Conservation (phyloP, 2,797 vertebrate genomes). For the Pangasius sanitwongsei region DNA sequence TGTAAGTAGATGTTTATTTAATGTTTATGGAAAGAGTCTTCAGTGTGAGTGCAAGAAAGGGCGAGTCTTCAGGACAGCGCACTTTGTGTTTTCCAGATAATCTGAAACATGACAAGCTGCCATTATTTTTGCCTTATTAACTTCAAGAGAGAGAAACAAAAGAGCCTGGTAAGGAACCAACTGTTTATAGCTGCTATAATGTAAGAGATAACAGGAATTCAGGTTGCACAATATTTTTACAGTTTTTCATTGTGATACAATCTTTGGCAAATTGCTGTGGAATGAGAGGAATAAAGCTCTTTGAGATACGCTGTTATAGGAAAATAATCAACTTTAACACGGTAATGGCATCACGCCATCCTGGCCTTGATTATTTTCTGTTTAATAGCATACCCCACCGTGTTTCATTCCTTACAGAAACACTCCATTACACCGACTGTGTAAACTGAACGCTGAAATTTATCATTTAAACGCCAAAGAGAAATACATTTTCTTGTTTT, state of each 20-base stretch:
- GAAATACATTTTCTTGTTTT: neutral
- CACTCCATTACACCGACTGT: neutral
- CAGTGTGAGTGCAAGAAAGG: neutral
- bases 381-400: neutral
- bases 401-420: neutral
- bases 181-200: neutral
- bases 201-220: neutral
- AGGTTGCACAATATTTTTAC: neutral
- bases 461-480: slow-evolving; percentile 10
- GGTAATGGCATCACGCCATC: neutral
- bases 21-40: neutral
- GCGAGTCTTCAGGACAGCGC: neutral
- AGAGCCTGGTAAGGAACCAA: neutral
- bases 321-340: slow-evolving; percentile 1
- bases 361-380: slow-evolving; percentile 7
- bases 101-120: neutral
- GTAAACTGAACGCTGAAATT: neutral
- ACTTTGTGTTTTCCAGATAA: neutral
- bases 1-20: neutral
- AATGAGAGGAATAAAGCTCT: neutral
- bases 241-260: neutral
- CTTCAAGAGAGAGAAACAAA: neutral
- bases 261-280: neutral
- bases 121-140: neutral
- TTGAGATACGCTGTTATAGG: neutral